phyloP scores from a whole-genome alignment of 2,113 vertebrate genomes.

The Orientallactaga bullata region DNA sequence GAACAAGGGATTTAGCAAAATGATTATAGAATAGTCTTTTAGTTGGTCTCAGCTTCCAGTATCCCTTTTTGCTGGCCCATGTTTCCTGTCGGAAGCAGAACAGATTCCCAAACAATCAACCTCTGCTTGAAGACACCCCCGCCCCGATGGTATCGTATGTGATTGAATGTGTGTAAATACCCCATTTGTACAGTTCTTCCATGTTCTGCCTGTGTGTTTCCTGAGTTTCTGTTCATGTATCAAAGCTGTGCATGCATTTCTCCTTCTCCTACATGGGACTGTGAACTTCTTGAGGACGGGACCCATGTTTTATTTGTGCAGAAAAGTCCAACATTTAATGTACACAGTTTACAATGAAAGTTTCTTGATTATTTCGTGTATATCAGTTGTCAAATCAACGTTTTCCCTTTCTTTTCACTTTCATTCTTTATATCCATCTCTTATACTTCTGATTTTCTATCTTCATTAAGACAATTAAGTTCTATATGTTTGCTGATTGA shows the following conservation, averaged over 20 bases:
- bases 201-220: not conserved
- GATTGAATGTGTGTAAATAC: not conserved
- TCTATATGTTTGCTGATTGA: not conserved
- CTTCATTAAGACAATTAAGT: not conserved
- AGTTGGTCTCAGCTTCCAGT: not conserved
- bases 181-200: not conserved
- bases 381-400: not conserved
- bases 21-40: not conserved
- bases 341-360: not conserved
- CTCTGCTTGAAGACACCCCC: not conserved
- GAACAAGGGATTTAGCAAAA: not conserved
- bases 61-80: not conserved
- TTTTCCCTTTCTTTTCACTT: not conserved
- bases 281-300: not conserved
- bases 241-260: not conserved
- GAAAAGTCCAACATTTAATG: not conserved
- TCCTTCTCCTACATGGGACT: not conserved
- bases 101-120: not conserved
- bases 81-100: not conserved
- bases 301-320: slow-evolving; percentile 15
- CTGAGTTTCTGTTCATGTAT: not conserved
- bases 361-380: not conserved
- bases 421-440: not conserved
- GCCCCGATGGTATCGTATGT: not conserved
- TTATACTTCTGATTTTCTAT: not conserved